phyloP scores from a whole-genome alignment of 2,888 invertebrate species.

The Cordilura impudica region DNA sequence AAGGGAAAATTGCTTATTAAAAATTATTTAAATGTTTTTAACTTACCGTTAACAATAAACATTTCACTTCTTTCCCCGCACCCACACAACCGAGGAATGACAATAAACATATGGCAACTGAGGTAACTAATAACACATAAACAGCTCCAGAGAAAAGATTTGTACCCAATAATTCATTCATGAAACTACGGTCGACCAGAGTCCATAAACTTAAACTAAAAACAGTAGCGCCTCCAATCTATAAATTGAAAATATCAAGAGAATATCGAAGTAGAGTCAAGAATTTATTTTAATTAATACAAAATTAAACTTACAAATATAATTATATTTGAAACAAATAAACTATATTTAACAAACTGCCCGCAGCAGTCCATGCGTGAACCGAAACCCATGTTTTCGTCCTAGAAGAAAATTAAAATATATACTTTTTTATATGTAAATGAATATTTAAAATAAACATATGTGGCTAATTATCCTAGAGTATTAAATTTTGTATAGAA shows the following conservation, averaged over 20 bases:
- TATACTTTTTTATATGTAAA: too few relatives aligned
- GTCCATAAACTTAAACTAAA: conserved; percentile 91
- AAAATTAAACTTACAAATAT: conserved; percentile 85
- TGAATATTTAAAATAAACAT: too few relatives aligned
- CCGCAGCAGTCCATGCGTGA: conserved; percentile 93
- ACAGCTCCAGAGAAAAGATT: conserved; percentile 92
- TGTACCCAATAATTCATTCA: conserved; percentile 90
- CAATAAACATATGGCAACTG: conserved; percentile 88
- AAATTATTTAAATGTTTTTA: neutral
- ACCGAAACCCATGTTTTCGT: conserved; percentile 84
- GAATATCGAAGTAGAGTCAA: neutral
- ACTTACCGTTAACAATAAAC: conserved; percentile 93
- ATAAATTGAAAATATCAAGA: conserved; percentile 52
- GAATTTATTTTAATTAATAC: conserved; percentile 66
- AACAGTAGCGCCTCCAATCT: conserved; percentile 89
- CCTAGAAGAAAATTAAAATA: conserved; percentile 32
- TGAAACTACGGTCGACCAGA: conserved; percentile 88
- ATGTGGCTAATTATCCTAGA: too few relatives aligned
- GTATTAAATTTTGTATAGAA: too few relatives aligned
- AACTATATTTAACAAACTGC: conserved; percentile 90
- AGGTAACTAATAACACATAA: conserved; percentile 89
- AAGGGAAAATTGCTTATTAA: neutral
- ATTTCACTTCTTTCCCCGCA: conserved; percentile 95
- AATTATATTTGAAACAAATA: conserved; percentile 89
- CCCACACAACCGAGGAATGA: conserved; percentile 95